These are phyloP conservation scores for Tetragnatha versicolor DNA, from an alignment of 1,140 invertebrate species.

Conservation along the genomic window DNA sequence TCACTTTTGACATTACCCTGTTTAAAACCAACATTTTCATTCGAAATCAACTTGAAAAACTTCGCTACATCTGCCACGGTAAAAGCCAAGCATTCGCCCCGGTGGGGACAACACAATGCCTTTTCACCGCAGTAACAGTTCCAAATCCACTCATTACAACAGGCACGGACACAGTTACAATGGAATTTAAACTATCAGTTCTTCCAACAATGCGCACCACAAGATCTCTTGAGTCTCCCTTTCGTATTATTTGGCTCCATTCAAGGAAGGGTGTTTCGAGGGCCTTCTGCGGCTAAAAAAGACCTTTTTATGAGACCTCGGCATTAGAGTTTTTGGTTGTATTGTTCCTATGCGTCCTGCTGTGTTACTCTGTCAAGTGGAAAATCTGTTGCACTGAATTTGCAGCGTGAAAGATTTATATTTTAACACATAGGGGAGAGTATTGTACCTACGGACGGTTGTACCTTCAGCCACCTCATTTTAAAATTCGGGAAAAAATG, in stretches of 20 bases:
- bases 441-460: too few relatives aligned
- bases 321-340: background rate
- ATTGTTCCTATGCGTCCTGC: background rate
- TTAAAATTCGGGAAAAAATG: too few relatives aligned
- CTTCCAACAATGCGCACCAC: background rate
- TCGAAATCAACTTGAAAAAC: slow-evolving; percentile 1
- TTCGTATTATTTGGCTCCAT: slow-evolving; percentile 7
- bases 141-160: slow-evolving; percentile 4
- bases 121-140: background rate
- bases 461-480: too few relatives aligned
- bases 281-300: too few relatives aligned
- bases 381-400: slow-evolving; percentile 36
- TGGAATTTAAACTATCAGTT: background rate
- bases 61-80: background rate
- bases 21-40: slow-evolving; percentile 22
- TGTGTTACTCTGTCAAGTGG: slow-evolving; percentile 4
- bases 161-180: background rate
- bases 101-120: background rate
- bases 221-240: background rate
- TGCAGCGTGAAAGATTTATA: too few relatives aligned
- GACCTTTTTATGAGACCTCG: background rate
- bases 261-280: slow-evolving; percentile 16
- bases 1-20: background rate
- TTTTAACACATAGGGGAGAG: too few relatives aligned
- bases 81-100: background rate